These are phyloP conservation scores for Stramonita haemastoma DNA, from an alignment of 2,888 invertebrate species.

Conservation along the genomic window DNA sequence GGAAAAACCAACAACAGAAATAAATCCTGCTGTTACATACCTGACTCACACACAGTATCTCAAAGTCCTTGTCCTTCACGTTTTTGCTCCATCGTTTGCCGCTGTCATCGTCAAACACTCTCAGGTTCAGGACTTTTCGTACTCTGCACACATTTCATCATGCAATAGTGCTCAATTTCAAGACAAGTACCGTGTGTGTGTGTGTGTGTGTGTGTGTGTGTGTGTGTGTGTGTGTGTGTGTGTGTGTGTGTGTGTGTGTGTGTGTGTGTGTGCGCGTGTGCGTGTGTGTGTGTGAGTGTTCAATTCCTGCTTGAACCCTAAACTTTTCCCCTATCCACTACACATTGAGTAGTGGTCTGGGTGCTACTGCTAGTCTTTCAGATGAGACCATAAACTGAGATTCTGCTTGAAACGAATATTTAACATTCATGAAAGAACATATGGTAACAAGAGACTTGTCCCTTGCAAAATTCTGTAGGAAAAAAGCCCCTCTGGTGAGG, in stretches of 20 bases:
- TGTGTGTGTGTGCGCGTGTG: background rate
- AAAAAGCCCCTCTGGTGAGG: too few relatives aligned
- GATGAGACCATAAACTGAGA: too few relatives aligned
- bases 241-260: background rate
- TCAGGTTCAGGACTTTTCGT: conserved; percentile 87
- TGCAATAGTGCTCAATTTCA: background rate
- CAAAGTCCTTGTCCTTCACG: conserved; percentile 84
- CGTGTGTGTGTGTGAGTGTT: background rate
- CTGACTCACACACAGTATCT: conserved; percentile 79
- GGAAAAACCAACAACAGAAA: background rate
- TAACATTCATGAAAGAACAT: too few relatives aligned
- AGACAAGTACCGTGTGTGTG: background rate
- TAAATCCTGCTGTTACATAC: conserved; percentile 53
- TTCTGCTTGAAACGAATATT: too few relatives aligned
- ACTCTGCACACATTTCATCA: conserved; percentile 80
- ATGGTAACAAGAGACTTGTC: too few relatives aligned
- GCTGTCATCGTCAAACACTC: conserved; percentile 86
- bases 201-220: conserved; percentile 22
- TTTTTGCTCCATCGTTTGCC: conserved; percentile 88
- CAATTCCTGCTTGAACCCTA: too few relatives aligned
- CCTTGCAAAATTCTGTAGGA: too few relatives aligned
- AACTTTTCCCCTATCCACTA: too few relatives aligned
- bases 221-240: background rate
- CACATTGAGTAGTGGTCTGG: too few relatives aligned
- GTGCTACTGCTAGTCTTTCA: too few relatives aligned